Conservation (phyloP, 1,140 invertebrate genomes). For the Archivesica marissinica region DNA sequence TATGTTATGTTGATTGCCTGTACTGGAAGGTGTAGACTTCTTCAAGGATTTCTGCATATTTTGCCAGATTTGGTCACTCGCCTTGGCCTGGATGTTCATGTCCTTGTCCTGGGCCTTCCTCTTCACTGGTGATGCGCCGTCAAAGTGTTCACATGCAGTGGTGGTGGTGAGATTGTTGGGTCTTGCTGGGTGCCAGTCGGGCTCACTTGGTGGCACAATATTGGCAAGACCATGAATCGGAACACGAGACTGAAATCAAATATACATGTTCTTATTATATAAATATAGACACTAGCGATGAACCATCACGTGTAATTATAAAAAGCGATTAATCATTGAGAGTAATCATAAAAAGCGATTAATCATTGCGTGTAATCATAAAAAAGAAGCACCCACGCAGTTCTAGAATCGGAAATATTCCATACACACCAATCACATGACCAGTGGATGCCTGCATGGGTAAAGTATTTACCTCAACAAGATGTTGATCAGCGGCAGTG, state of each 20-base stretch:
- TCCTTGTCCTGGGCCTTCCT: conserved; percentile 70
- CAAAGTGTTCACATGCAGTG: conserved; percentile 54
- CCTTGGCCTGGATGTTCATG: conserved; percentile 68
- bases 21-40: conserved; percentile 66
- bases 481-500: conserved; percentile 70
- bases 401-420: too few relatives aligned
- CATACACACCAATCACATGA: too few relatives aligned
- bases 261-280: too few relatives aligned
- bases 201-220: conserved; percentile 82
- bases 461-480: conserved; percentile 79
- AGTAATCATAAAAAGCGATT: too few relatives aligned
- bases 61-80: conserved; percentile 68
- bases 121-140: conserved; percentile 46
- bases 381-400: too few relatives aligned
- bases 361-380: too few relatives aligned
- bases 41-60: conserved; percentile 70
- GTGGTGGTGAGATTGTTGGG: conserved; percentile 63
- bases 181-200: conserved; percentile 72
- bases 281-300: too few relatives aligned
- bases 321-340: too few relatives aligned
- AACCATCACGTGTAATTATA: too few relatives aligned
- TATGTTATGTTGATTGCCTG: conserved; percentile 62
- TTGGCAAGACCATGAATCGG: conserved; percentile 81
- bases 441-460: too few relatives aligned
- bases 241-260: conserved; percentile 77